A percentile compares a stretch with the other conserved stretches of the same genome.
phyloP scores from a whole-genome alignment of 2,797 vertebrate genomes.

The Eleutherodactylus coqui region DNA sequence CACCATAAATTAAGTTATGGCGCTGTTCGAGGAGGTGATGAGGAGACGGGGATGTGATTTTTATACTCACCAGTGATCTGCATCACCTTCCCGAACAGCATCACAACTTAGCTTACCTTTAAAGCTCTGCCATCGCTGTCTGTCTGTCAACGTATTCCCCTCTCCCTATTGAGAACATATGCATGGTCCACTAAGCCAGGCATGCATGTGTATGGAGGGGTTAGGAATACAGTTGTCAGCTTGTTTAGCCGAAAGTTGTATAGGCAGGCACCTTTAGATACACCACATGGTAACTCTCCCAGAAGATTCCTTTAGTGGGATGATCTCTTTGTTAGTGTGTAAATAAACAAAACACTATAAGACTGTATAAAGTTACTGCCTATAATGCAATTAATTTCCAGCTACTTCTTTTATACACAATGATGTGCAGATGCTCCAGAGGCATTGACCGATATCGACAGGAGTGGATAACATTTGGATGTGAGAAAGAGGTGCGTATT shows the following conservation, averaged over 20 bases:
- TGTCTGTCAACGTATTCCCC: neutral
- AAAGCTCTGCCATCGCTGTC: no score
- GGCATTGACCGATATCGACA: slow-evolving; percentile 91
- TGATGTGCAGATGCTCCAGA: slow-evolving; percentile 86
- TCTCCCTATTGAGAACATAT: neutral
- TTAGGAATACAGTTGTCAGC: neutral
- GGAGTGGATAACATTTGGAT: slow-evolving; percentile 92
- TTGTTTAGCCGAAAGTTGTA: no score
- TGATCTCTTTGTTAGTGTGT: no score
- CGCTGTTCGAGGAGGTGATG: no score
- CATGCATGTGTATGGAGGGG: no score
- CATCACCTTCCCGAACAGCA: no score
- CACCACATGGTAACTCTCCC: neutral
- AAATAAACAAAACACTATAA: no score
- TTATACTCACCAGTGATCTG: no score
- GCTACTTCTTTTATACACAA: neutral
- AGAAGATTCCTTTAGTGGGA: neutral
- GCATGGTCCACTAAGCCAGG: fast-evolving
- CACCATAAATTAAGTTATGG: no score
- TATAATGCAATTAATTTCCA: neutral
- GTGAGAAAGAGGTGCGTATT: slow-evolving; percentile 85
- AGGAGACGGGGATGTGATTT: no score
- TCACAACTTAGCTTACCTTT: no score
- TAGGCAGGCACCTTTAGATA: neutral
- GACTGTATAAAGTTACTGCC: no score